These are phyloP conservation scores for Pachydiplax longipennis DNA, from an alignment of 2,888 invertebrate species.

Conservation along the genomic window DNA sequence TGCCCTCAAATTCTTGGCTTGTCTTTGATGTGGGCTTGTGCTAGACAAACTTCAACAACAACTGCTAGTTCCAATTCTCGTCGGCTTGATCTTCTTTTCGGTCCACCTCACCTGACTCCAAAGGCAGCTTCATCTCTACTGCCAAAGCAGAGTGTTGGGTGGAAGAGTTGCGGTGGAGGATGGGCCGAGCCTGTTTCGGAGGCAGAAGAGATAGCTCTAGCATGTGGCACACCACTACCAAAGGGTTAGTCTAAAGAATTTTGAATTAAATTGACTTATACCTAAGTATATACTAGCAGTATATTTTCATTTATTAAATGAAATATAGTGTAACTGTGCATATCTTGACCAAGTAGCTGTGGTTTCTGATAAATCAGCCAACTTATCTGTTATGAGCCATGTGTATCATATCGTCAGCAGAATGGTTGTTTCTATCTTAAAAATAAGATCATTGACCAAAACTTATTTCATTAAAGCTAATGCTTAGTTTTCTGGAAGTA, in stretches of 20 bases:
- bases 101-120: slow-evolving; percentile 9
- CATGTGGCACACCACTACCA: slow-evolving; percentile 19
- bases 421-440: too few species aligned
- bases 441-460: too few species aligned
- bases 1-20: slow-evolving; percentile 7
- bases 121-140: slow-evolving; percentile 8
- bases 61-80: slow-evolving; percentile 17
- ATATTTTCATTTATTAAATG: too few species aligned
- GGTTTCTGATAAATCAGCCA: too few species aligned
- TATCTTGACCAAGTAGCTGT: too few species aligned
- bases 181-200: slow-evolving; percentile 15
- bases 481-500: too few species aligned
- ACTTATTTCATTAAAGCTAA: too few species aligned
- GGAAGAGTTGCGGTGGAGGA: slow-evolving; percentile 23
- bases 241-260: neutral
- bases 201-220: slow-evolving; percentile 3
- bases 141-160: neutral
- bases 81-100: neutral
- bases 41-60: neutral
- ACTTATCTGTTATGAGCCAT: too few species aligned
- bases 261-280: too few species aligned
- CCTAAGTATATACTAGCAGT: too few species aligned
- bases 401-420: too few species aligned
- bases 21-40: slow-evolving; percentile 22
- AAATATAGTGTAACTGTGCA: too few species aligned